phyloP scores from a whole-genome alignment of 2,113 vertebrate genomes.

The Siphamia tubifer region DNA sequence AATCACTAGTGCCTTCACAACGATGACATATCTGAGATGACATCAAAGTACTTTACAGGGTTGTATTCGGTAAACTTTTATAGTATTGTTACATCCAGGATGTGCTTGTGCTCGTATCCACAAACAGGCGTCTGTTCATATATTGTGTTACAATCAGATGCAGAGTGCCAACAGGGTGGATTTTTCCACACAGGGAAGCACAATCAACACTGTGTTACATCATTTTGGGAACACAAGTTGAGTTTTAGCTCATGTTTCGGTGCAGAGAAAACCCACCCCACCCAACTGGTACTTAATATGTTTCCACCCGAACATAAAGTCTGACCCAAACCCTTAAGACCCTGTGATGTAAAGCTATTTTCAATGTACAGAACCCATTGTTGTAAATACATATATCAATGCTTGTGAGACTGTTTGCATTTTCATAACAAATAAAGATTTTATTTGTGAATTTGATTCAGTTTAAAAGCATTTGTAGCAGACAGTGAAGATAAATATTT shows the following conservation, averaged over 20 bases:
- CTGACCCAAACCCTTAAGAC: not conserved
- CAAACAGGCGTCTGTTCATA: not conserved
- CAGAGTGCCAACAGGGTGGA: not conserved
- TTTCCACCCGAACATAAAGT: not conserved
- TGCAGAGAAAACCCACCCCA: not conserved
- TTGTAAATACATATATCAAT: constrained; percentile 39
- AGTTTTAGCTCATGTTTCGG: not conserved
- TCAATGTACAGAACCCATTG: not conserved
- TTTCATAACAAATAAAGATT: constrained; percentile 59
- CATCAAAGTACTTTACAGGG: not conserved
- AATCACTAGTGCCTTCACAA: constrained; percentile 42
- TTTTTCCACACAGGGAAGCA: not conserved
- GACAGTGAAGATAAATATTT: not conserved
- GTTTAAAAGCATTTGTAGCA: not conserved
- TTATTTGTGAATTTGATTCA: constrained; percentile 20
- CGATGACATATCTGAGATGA: not conserved
- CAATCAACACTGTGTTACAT: not conserved
- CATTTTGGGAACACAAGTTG: not conserved
- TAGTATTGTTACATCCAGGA: constrained; percentile 8
- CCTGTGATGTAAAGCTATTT: not conserved
- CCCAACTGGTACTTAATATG: not conserved
- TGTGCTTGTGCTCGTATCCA: not conserved
- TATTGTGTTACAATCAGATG: not conserved
- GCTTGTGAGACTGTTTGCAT: constrained; percentile 4
- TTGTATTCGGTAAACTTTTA: not conserved